Evolutionary conservation across 2,113 vertebrate genomes (phyloP), one percentile per base, ranked within the genome.

Genomic region (Toxostoma redivivum): DNA sequence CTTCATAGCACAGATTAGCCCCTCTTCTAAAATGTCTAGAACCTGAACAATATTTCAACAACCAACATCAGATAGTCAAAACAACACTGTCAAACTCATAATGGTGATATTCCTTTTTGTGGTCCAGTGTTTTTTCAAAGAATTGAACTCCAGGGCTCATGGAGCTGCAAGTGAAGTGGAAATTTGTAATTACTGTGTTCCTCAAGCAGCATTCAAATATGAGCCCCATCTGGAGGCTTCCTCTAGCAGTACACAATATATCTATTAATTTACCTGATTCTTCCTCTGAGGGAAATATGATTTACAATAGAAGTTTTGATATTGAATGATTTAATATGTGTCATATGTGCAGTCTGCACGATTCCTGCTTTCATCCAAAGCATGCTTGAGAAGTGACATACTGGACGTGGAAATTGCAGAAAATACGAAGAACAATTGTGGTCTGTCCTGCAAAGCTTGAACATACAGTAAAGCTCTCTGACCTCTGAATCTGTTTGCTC

Each of bases 401-500:
- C 15, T 90, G 73, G 61, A 88, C 62, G 30, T 58, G 53, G 58
- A 95, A 90, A 54, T 11, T 42, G n/a, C 45, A 53, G 47, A 86
- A 92, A 74, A 90, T n/a, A 53, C 0, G 4, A 78, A 60, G 50
- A 91, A 92, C 81, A 91, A 82, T 88, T 79, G 47, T 47, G 18
- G 76, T 64, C 72, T 95, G 78, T 96, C 67, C 65, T 81, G 62
- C 22, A 58, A 65, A 53, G 37, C 61, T 80, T 72, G 48, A 93
- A 72, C 15, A 60, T 40, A 86, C 57, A 83, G 54, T 76, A 81
- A 86, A 82, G 48, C 35, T 65, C 80, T 77, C 80, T 95, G 95
- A 96, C 92, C 92, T 93, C 80, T 56, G 71, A 69, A 79, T 47
- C 92, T 92, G 54, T 94, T 40, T 94, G 45, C 69, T 76, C 25